Conservation (phyloP, 2,888 invertebrate genomes). For the Scrobipalpa atriplicella region DNA sequence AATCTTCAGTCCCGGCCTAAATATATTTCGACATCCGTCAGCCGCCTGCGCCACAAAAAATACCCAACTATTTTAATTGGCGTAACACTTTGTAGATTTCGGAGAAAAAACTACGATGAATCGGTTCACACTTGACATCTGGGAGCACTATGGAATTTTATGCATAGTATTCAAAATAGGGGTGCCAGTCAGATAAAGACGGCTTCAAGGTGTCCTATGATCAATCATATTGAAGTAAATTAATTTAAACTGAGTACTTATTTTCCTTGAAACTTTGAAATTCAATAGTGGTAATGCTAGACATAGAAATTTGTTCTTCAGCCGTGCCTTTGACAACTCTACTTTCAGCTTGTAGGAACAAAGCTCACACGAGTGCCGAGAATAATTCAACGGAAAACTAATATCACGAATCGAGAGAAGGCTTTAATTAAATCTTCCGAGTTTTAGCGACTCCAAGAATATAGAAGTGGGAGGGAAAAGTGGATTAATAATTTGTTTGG, state of each 20-base stretch:
- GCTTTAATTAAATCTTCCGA: conserved; percentile 65
- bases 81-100: conserved; percentile 64
- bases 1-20: conserved; percentile 70
- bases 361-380: conserved; percentile 27
- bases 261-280: too few relatives aligned
- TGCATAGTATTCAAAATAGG: neutral
- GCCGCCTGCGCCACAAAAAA: conserved; percentile 67
- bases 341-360: conserved; percentile 31
- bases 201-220: neutral
- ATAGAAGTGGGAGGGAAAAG: conserved; percentile 60
- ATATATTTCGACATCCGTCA: conserved; percentile 72
- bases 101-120: conserved; percentile 68
- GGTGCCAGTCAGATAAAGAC: neutral
- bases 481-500: conserved; percentile 70
- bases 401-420: conserved; percentile 54
- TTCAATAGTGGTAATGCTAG: neutral
- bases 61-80: conserved; percentile 79
- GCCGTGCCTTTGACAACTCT: conserved; percentile 21
- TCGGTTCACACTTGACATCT: conserved; percentile 59
- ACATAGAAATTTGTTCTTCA: neutral
- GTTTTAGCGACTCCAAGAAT: conserved; percentile 61
- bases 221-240: too few relatives aligned
- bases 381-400: conserved; percentile 53
- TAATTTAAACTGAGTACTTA: too few relatives aligned
- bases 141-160: conserved; percentile 25